A percentile compares a stretch with the other conserved stretches of the same genome.
Conservation (phyloP, 2,888 invertebrate genomes). For the Mesochorus sp. region DNA sequence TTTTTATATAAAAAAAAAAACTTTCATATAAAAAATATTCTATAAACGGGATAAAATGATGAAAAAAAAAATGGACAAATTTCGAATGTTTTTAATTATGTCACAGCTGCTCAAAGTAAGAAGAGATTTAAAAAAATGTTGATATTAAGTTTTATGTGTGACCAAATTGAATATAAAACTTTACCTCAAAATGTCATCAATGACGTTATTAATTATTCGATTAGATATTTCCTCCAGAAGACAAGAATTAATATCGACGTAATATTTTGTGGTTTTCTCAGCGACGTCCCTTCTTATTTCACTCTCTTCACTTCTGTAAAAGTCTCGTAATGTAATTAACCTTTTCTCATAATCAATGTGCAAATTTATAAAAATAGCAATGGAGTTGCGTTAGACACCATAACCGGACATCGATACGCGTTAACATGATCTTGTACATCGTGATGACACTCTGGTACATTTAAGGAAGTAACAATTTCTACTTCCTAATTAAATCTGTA, state of each 20-base stretch:
- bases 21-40: too few species aligned
- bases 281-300: slow-evolving; percentile 60
- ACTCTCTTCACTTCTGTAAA: slow-evolving; percentile 20
- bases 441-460: neutral
- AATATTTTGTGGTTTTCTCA: slow-evolving; percentile 73
- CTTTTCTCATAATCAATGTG: neutral
- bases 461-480: neutral
- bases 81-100: too few species aligned
- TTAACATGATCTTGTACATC: neutral
- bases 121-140: neutral
- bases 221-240: slow-evolving; percentile 75
- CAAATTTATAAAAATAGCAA: neutral
- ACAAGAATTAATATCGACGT: slow-evolving; percentile 74
- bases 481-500: neutral
- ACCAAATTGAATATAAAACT: neutral
- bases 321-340: neutral
- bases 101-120: too few species aligned
- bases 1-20: too few species aligned
- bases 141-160: too few species aligned
- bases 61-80: too few species aligned
- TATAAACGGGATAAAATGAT: too few species aligned
- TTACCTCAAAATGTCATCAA: slow-evolving; percentile 75
- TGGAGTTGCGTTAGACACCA: neutral
- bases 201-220: slow-evolving; percentile 72
- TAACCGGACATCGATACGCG: slow-evolving; percentile 17